These are phyloP conservation scores for Triplophysa siluroides DNA, from an alignment of 2,113 vertebrate genomes.

Conservation along the genomic window DNA sequence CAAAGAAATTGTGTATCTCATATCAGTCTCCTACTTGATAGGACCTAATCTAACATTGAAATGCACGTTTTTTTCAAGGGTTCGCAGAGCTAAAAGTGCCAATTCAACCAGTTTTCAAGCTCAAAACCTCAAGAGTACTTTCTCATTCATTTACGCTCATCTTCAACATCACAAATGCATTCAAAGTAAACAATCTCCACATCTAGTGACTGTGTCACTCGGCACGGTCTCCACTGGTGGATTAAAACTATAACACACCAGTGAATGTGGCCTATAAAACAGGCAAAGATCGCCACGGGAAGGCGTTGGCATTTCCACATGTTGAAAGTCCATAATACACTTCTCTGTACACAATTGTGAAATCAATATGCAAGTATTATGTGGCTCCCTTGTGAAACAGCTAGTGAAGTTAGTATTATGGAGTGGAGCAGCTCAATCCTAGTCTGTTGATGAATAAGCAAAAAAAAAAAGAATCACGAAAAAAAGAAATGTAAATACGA, in stretches of 20 bases:
- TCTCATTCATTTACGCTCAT: neutral
- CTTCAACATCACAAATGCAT: neutral
- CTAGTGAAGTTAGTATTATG: neutral
- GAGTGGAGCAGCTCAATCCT: neutral
- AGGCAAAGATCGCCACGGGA: neutral
- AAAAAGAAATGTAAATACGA: too few relatives aligned
- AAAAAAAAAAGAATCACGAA: neutral
- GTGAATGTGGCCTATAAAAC: neutral
- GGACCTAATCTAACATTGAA: constrained; percentile 18
- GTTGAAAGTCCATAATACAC: constrained; percentile 47
- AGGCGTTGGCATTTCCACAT: neutral
- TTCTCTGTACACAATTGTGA: constrained; percentile 31
- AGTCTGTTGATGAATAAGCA: neutral
- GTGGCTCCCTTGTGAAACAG: neutral
- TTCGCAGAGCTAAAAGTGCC: constrained; percentile 9
- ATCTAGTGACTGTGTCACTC: constrained; percentile 40
- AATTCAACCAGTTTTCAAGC: neutral
- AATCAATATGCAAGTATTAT: neutral
- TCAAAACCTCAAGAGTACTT: constrained; percentile 5
- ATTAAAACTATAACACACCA: neutral
- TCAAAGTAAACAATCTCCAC: constrained; percentile 33
- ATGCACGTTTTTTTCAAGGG: neutral
- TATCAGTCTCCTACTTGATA: neutral
- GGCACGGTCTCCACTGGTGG: constrained; percentile 10
- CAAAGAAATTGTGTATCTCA: neutral